Base-by-base conservation (phyloP, 2,888 invertebrate genomes). In the Catocala nupta region DNA sequence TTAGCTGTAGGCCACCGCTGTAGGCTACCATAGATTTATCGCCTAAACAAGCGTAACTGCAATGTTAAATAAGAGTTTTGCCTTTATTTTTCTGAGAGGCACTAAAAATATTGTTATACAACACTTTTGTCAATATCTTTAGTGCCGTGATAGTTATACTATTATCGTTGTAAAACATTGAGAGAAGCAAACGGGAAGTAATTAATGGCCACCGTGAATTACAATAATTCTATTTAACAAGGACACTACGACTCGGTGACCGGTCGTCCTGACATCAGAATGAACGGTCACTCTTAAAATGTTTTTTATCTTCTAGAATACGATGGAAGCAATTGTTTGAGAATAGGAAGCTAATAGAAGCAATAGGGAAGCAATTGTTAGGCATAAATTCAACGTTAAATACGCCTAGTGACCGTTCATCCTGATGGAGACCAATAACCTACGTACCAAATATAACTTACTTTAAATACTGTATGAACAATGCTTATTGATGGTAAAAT, bases 361-460 rank as follows among this genome's bases (percentile, higher is more conserved):
- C 48, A 48, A 48, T 48, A 47, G 13, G 44, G 44, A 47, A 47
- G 47, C 47, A 47, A 16, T 47, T 47, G 5, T 16, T 47, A 1
- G 47, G 16, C 47, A 47, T 47, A 47, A 2, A 42, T 33, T 6
- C 11, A 44, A 45, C 43, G 33, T n/a, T 44, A 6, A 43, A 16
- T 13, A 47, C 47, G 47, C 47, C 48, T 48, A 48, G 48, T 48
- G 48, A 48, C 25, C 48, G 48, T 48, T 48, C 8, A 48, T 47
- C 3, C 45, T 48, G 33, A 25, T 5, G 48, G 16, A 47, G 2
- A 45, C 45, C n/a, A n/a, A n/a, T 16, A 16, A 16, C 16, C 16
- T 16, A 16, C 16, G 16, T 1, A 16, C 16, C 16, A 1, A 16
- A 16, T 16, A 16, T 16, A 16, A 16, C 2, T 3, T 25, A 25